Evolutionary conservation across 2,797 vertebrate species (phyloP).

Genomic region (Crenuchus spilurus): DNA sequence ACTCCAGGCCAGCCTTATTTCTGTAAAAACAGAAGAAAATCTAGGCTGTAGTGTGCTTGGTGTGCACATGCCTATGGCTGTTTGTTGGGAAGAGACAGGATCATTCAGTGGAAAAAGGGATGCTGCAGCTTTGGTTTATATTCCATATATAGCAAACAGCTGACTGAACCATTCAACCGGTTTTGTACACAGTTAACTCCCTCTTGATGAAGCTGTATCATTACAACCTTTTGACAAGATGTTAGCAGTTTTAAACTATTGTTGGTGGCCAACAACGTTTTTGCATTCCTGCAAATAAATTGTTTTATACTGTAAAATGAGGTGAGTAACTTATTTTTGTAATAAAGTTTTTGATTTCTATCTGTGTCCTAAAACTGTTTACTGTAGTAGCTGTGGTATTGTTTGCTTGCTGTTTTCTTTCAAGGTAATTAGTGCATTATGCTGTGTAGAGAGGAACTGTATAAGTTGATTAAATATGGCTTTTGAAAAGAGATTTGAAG

Average conservation of each 20-base stretch:
- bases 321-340: conserved; percentile 99
- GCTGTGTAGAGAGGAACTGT: too few relatives aligned
- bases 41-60: neutral
- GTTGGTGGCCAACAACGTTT: conserved; percentile 99
- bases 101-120: conserved; percentile 89
- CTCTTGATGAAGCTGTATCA: conserved; percentile 88
- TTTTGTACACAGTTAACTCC: conserved; percentile 99
- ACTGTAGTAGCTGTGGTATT: conserved; percentile 33
- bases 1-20: conserved; percentile 49
- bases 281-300: conserved; percentile 99
- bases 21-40: conserved; percentile 13
- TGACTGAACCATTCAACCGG: conserved; percentile 83
- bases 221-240: conserved; percentile 94
- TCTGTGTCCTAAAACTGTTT: conserved; percentile 92
- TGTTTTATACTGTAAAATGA: conserved; percentile 99
- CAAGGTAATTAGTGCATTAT: too few relatives aligned
- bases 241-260: conserved; percentile 99
- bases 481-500: too few relatives aligned
- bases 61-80: conserved; percentile 55
- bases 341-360: conserved; percentile 99
- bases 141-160: conserved; percentile 82
- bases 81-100: conserved; percentile 64
- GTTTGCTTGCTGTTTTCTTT: neutral
- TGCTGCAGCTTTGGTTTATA: conserved; percentile 92
- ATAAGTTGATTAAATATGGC: too few relatives aligned